These are phyloP conservation scores for Schlechtendalia chinensis DNA, from an alignment of 1,140 invertebrate species.

Conservation along the genomic window DNA sequence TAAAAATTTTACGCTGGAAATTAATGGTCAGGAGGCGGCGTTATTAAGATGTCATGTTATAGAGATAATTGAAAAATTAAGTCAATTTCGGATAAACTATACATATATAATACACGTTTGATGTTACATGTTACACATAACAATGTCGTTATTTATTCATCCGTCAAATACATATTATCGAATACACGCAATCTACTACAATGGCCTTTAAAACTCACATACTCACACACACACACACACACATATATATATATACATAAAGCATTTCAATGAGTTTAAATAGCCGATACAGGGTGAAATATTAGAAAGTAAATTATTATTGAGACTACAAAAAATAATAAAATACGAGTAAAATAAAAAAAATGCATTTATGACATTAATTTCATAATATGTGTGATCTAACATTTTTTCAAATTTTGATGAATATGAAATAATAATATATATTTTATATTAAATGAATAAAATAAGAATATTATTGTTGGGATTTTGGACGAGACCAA, in stretches of 20 bases:
- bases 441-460: too few relatives aligned
- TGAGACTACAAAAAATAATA: too few relatives aligned
- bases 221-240: not conserved
- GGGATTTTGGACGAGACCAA: too few relatives aligned
- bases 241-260: not conserved
- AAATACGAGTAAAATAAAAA: too few relatives aligned
- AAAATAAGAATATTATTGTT: too few relatives aligned
- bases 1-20: not conserved
- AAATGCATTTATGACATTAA: too few relatives aligned
- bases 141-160: conserved; percentile 31
- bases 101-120: not conserved
- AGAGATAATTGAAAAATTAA: conserved; percentile 1
- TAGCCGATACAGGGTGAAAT: not conserved
- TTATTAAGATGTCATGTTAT: not conserved
- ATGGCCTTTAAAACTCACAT: not conserved
- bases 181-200: not conserved
- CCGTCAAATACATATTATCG: conserved; percentile 16
- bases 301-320: not conserved
- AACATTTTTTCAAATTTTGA: too few relatives aligned
- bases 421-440: too few relatives aligned
- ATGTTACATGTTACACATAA: not conserved
- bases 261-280: not conserved
- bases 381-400: too few relatives aligned
- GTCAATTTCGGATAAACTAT: not conserved
- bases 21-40: not conserved